Percentiles rank a stretch among this genome's conserved stretches.
Evolutionary conservation across 2,888 invertebrate genomes (phyloP).

Genomic region (Ophion ellenae): DNA sequence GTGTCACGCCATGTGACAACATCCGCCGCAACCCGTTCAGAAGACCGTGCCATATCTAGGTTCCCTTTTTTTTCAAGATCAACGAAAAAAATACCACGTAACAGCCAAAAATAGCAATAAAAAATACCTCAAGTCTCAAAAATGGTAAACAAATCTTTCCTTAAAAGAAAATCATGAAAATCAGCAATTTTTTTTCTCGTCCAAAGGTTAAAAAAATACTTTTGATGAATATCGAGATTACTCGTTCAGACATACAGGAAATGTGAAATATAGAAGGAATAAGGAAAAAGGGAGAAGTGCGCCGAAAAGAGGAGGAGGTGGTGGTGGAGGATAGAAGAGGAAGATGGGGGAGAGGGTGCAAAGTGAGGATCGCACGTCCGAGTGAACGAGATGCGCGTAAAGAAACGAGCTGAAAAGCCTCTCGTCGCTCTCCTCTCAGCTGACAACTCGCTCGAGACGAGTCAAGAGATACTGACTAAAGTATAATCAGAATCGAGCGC

Average conservation of each 20-base stretch:
- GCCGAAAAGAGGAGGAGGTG: neutral
- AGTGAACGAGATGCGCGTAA: slow-evolving; percentile 55
- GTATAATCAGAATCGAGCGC: slow-evolving; percentile 82
- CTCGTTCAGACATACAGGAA: neutral
- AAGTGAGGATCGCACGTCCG: slow-evolving; percentile 40
- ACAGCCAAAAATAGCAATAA: no score
- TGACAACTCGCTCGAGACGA: slow-evolving; percentile 76
- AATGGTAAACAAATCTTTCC: no score
- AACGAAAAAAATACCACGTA: no score
- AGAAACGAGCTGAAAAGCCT: slow-evolving; percentile 52
- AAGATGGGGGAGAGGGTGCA: slow-evolving; percentile 34
- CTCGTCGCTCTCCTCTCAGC: slow-evolving; percentile 67
- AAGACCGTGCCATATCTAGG: no score
- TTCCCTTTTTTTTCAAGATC: no score
- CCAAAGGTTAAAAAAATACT: neutral
- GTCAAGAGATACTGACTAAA: slow-evolving; percentile 80
- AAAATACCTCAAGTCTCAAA: no score
- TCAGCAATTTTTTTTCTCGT: no score
- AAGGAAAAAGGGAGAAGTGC: neutral
- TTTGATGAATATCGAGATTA: neutral
- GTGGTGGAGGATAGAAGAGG: neutral
- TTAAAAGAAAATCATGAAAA: no score
- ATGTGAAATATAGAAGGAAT: neutral
- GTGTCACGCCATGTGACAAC: no score
- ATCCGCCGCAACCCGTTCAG: no score